Percentiles rank a stretch among this genome's conserved stretches.
phyloP scores from a whole-genome alignment of 2,888 invertebrate species.

The Limnephilus auricula region DNA sequence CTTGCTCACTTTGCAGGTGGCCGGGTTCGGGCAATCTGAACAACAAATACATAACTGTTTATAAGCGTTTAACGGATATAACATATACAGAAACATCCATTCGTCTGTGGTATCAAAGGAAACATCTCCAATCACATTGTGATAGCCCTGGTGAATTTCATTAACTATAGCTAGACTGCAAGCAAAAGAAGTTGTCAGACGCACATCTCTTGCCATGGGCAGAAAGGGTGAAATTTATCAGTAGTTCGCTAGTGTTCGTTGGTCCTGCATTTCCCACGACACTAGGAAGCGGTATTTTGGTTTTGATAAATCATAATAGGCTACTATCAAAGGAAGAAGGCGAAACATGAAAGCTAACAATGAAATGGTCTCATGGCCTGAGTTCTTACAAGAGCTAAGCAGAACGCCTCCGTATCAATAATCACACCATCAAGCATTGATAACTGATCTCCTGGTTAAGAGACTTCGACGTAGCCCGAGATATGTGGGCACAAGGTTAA shows the following conservation, averaged over 20 bases:
- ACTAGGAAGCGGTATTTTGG: too few relatives aligned
- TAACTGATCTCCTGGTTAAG: not conserved
- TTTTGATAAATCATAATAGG: not conserved
- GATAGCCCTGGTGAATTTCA: not conserved
- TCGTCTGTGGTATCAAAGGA: too few relatives aligned
- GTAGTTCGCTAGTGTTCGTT: too few relatives aligned
- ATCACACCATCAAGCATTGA: not conserved
- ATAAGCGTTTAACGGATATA: not conserved
- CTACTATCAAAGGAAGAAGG: not conserved
- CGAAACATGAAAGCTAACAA: too few relatives aligned
- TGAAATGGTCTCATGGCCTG: too few relatives aligned
- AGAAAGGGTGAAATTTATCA: too few relatives aligned
- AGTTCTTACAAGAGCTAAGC: not conserved
- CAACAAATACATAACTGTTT: not conserved
- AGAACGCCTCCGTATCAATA: not conserved
- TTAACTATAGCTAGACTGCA: not conserved
- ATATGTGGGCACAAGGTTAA: not conserved
- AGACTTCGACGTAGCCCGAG: not conserved
- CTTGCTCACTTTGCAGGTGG: constrained; percentile 86
- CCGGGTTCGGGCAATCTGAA: constrained; percentile 82
- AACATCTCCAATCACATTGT: too few relatives aligned
- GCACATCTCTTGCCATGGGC: too few relatives aligned
- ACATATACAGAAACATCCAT: not conserved
- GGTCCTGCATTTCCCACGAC: too few relatives aligned
- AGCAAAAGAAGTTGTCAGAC: too few relatives aligned